A percentile compares a stretch with the other conserved stretches of the same genome.
Evolutionary conservation across 2,797 vertebrate genomes (phyloP).

Genomic region (Stomatorhinus walkeri): DNA sequence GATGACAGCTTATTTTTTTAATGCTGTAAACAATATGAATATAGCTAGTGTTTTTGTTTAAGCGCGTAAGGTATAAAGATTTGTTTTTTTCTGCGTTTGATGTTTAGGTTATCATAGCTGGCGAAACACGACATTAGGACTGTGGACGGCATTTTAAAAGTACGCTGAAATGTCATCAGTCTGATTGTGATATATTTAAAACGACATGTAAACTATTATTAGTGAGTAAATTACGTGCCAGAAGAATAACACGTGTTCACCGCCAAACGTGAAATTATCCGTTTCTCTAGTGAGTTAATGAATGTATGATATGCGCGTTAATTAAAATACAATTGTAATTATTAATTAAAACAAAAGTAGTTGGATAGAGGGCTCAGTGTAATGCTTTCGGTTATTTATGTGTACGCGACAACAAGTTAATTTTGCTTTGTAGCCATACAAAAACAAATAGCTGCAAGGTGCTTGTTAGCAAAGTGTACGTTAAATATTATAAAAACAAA

Average conservation of each 20-base stretch:
- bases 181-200: slow-evolving; percentile 23
- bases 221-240: background rate
- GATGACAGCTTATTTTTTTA: background rate
- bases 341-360: background rate
- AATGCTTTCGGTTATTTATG: slow-evolving; percentile 25
- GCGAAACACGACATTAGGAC: slow-evolving; percentile 7
- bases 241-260: background rate
- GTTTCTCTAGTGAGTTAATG: background rate
- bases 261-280: background rate
- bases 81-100: background rate
- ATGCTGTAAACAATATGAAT: background rate
- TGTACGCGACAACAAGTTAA: background rate
- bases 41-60: background rate
- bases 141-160: background rate
- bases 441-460: background rate
- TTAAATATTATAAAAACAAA: background rate
- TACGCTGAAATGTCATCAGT: slow-evolving; percentile 20
- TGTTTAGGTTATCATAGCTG: slow-evolving; percentile 4
- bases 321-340: background rate
- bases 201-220: background rate
- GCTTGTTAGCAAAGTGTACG: background rate
- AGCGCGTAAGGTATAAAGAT: background rate
- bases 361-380: slow-evolving; percentile 16
- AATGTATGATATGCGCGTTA: background rate
- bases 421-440: background rate